A percentile compares a stretch with the other conserved stretches of the same genome.
Conservation (phyloP, 2,797 vertebrate species). For the Sebastes melanostomus region DNA sequence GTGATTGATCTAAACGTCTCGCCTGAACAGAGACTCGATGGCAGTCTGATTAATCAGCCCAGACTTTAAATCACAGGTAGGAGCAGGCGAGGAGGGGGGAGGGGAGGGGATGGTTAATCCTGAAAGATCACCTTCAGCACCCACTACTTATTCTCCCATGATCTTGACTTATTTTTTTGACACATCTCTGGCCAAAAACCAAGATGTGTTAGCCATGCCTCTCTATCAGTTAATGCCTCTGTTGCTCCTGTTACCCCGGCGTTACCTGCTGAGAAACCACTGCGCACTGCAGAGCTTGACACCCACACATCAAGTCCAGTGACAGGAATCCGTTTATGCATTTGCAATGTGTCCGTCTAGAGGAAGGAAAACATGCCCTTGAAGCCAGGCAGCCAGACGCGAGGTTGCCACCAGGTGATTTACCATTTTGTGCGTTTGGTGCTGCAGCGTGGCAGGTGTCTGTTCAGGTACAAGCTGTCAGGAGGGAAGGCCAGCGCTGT, state of each 20-base stretch:
- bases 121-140: slow-evolving; percentile 60
- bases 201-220: slow-evolving; percentile 8
- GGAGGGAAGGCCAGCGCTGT: slow-evolving; percentile 17
- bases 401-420: slow-evolving; percentile 58
- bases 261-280: slow-evolving; percentile 42
- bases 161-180: slow-evolving; percentile 52
- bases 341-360: slow-evolving; percentile 68
- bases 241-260: background rate
- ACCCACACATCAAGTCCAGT: slow-evolving; percentile 55
- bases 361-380: slow-evolving; percentile 67
- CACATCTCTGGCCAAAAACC: slow-evolving; percentile 21
- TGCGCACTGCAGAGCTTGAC: slow-evolving; percentile 44
- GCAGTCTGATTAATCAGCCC: slow-evolving; percentile 62
- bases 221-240: background rate
- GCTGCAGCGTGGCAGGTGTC: slow-evolving; percentile 45
- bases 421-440: slow-evolving; percentile 46
- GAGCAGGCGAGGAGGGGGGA: background rate
- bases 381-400: slow-evolving; percentile 51
- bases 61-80: slow-evolving; percentile 60
- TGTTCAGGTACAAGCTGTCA: slow-evolving; percentile 47
- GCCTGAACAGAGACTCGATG: slow-evolving; percentile 58
- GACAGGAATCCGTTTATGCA: slow-evolving; percentile 75
- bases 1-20: slow-evolving; percentile 68
- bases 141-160: slow-evolving; percentile 41
- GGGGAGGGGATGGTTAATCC: slow-evolving; percentile 42